A percentile compares a stretch with the other conserved stretches of the same genome.
Evolutionary conservation across 2,888 invertebrate genomes (phyloP).

Genomic region (Eumerus sabulonum): DNA sequence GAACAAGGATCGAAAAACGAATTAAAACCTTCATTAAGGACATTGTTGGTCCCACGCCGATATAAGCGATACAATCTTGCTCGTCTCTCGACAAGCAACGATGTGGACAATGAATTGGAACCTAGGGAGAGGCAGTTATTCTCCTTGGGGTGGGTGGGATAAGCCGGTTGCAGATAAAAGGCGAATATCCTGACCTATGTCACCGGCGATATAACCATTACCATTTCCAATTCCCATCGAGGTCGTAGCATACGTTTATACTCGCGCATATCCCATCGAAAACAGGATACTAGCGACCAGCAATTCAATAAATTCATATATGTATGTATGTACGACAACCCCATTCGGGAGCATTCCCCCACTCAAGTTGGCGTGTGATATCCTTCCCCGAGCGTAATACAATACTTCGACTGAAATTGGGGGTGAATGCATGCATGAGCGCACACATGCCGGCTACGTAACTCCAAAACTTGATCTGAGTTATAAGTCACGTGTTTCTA

Average conservation of each 20-base stretch:
- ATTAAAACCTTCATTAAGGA: conserved; percentile 51
- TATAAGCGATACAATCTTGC: conserved; percentile 61
- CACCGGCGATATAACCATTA: conserved; percentile 25
- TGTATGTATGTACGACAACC: conserved; percentile 48
- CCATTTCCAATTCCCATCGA: conserved; percentile 40
- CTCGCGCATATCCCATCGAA: not conserved
- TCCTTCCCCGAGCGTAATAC: conserved; percentile 15
- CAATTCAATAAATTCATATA: conserved; percentile 64
- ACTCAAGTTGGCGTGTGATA: conserved; percentile 33
- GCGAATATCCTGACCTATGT: conserved; percentile 40
- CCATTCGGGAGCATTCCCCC: conserved; percentile 33
- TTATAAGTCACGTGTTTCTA: conserved; percentile 55
- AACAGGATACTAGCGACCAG: conserved; percentile 29
- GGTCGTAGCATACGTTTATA: conserved; percentile 5
- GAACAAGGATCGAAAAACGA: conserved; percentile 14
- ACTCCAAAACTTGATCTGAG: conserved; percentile 40
- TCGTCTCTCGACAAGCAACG: conserved; percentile 7
- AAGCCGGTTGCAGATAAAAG: conserved; percentile 46
- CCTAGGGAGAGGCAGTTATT: not conserved
- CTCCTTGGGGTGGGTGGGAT: too few relatives aligned
- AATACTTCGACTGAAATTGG: too few relatives aligned
- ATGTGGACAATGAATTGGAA: conserved; percentile 37
- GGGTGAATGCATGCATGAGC: conserved; percentile 24
- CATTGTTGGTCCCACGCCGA: conserved; percentile 66
- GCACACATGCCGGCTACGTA: conserved; percentile 51